phyloP scores from a whole-genome alignment of 2,797 vertebrate genomes.

The Sebastes oblongus region DNA sequence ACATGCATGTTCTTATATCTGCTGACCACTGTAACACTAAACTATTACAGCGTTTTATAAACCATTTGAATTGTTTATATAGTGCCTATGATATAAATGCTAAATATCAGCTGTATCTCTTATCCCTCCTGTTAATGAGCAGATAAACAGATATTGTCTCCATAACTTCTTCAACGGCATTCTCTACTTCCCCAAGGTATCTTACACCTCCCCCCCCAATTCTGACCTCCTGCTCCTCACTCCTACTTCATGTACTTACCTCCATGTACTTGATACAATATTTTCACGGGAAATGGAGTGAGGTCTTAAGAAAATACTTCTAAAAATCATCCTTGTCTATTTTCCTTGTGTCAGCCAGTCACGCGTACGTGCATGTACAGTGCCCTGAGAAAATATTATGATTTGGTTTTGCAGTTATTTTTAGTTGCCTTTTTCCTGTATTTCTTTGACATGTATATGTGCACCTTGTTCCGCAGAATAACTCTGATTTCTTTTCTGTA shows the following conservation, averaged over 20 bases:
- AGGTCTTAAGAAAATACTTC: constrained; percentile 73
- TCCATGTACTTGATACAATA: constrained; percentile 48
- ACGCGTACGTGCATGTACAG: constrained; percentile 61
- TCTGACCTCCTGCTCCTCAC: constrained; percentile 13
- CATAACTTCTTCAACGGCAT: not conserved
- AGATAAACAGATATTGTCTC: not conserved
- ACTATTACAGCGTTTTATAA: too few species aligned
- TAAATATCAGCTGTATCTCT: too few species aligned
- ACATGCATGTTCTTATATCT: not conserved
- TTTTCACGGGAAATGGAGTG: constrained; percentile 71
- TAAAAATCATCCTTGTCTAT: constrained; percentile 79
- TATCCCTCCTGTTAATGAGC: too few species aligned
- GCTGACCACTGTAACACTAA: not conserved
- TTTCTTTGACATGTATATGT: constrained; percentile 56
- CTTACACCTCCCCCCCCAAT: too few species aligned
- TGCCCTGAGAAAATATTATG: constrained; percentile 80
- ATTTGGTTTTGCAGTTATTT: constrained; percentile 79
- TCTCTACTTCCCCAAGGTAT: not conserved
- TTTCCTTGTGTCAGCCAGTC: constrained; percentile 78
- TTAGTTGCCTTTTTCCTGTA: constrained; percentile 69
- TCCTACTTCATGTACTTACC: constrained; percentile 19
- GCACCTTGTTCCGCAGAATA: constrained; percentile 73
- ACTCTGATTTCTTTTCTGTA: constrained; percentile 72
- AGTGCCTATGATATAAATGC: too few species aligned
- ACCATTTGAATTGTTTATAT: too few species aligned